Percentiles rank a stretch among this genome's conserved stretches.
Evolutionary conservation across 2,888 invertebrate genomes (phyloP).

Genomic region (Synergus japonicus): DNA sequence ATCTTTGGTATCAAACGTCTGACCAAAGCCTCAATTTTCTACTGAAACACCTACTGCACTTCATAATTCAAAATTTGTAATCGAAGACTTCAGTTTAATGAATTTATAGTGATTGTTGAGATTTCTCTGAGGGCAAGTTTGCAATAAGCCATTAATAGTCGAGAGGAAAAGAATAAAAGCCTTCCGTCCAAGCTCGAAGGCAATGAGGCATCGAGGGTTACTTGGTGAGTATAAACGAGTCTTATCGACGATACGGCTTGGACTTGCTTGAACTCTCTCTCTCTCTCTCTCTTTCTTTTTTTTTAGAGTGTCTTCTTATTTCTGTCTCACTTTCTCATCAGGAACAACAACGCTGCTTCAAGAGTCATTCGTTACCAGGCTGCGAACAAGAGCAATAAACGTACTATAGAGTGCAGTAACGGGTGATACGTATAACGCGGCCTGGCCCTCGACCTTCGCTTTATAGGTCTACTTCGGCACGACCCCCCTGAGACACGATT

Average conservation of each 20-base stretch:
- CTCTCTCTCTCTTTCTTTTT: neutral
- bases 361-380: constrained; percentile 74
- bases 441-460: constrained; percentile 70
- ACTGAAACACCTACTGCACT: neutral
- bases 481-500: constrained; percentile 76
- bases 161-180: constrained; percentile 39
- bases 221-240: constrained; percentile 54
- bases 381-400: constrained; percentile 76
- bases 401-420: constrained; percentile 69
- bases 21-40: neutral
- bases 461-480: constrained; percentile 75
- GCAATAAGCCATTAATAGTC: constrained; percentile 30
- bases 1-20: neutral
- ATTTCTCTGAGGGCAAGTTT: neutral
- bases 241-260: constrained; percentile 52
- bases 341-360: constrained; percentile 54
- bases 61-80: neutral
- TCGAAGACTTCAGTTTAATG: neutral
- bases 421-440: constrained; percentile 69
- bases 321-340: constrained; percentile 48
- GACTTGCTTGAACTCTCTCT: neutral
- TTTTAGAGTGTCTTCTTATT: constrained; percentile 42
- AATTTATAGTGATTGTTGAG: constrained; percentile 9
- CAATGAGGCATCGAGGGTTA: constrained; percentile 45
- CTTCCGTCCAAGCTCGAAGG: constrained; percentile 27